Evolutionary conservation across 2,797 vertebrate genomes (phyloP), one percentile per base, ranked within the genome.

Genomic region (Gymnopithys bicolor): DNA sequence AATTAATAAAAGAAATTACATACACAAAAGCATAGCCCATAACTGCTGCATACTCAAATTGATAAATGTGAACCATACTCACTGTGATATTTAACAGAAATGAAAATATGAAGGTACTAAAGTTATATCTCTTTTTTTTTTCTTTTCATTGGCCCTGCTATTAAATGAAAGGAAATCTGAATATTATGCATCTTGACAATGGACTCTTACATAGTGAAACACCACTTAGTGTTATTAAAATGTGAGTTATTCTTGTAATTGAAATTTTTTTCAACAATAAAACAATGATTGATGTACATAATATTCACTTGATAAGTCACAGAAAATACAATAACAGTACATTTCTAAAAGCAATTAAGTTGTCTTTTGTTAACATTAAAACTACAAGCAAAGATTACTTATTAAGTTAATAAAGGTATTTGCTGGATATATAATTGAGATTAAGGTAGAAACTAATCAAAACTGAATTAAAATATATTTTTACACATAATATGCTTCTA

Each of bases 31-130:
- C 62, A 74, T 59, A 66, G 79, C 59, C 45, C 27, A 39, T 93
- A 96, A 93, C 76, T 66, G 76, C 82, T 88, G 59, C 45, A n/a
- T 69, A 76, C 32, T 96, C 80, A 84, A 84, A 70, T 63, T 96
- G 94, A 94, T 88, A 86, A 87, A 96, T 94, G 85, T 59, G 79
- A 79, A 82, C 69, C 55, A 56, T 79, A 84, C 32, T 88, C 69
- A 37, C 69, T 63, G 55, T 91, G 87, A 97, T 96, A 93, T 93
- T 96, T 95, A 96, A 86, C 79, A 94, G 87, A 93, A 96, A 90
- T 88, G 66, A 94, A 96, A 90, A 94, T 92, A 95, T 46, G 79
- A 84, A 60, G 69, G 55, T 51, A 73, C 66, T 96, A 93, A 93
- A 95, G 33, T 89, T 93, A 92, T 69, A 59, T 75, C 27, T 84